Percentiles rank a stretch among this genome's conserved stretches.
Evolutionary conservation across 2,888 invertebrate species (phyloP).

Genomic region (Aleiodes alternator): DNA sequence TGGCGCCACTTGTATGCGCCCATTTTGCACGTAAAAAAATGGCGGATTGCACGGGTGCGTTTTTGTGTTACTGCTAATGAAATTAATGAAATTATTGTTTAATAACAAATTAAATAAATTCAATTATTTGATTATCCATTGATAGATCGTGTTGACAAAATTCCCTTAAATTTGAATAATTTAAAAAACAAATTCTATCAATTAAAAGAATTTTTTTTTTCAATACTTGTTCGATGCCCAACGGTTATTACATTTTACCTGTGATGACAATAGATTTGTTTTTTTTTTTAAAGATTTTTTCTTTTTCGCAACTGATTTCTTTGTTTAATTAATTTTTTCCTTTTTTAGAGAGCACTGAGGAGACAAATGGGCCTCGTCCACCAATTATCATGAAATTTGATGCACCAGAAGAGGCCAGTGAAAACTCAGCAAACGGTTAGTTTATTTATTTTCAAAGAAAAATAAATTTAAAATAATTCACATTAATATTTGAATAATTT

Average conservation of each 20-base stretch:
- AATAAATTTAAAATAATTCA: neutral
- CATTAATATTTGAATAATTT: no score
- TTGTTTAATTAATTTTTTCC: constrained; percentile 51
- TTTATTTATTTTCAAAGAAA: constrained; percentile 15
- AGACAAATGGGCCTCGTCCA: constrained; percentile 62
- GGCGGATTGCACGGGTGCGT: constrained; percentile 73
- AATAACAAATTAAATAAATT: constrained; percentile 19
- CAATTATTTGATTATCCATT: neutral
- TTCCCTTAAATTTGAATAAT: neutral
- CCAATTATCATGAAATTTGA: constrained; percentile 68
- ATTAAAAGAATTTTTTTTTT: constrained; percentile 15
- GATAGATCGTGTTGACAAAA: neutral
- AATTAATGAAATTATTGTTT: constrained; percentile 50
- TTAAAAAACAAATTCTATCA: neutral
- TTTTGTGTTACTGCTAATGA: constrained; percentile 59
- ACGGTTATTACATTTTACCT: constrained; percentile 41
- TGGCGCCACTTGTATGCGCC: no score
- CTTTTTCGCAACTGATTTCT: no score
- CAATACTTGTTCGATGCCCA: constrained; percentile 36
- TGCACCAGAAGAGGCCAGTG: constrained; percentile 64
- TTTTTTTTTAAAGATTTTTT: neutral
- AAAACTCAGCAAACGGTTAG: constrained; percentile 68
- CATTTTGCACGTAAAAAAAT: constrained; percentile 57
- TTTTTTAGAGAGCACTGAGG: constrained; percentile 65
- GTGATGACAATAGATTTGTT: constrained; percentile 44